A percentile compares a stretch with the other conserved stretches of the same genome.
These are phyloP conservation scores for Andrena flavipes DNA, from an alignment of 2,888 invertebrate genomes.

Conservation along the genomic window DNA sequence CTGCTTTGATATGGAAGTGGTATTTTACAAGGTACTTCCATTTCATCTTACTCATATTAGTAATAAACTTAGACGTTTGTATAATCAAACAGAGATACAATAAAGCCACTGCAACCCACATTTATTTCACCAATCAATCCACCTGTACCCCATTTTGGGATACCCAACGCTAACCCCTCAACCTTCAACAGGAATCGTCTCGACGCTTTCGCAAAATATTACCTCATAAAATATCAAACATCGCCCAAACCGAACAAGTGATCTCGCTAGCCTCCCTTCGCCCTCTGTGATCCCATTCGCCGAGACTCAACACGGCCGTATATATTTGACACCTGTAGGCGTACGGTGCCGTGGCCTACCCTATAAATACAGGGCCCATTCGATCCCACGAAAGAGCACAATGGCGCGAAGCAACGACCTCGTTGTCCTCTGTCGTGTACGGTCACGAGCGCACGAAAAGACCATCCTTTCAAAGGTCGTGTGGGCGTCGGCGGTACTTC, in stretches of 20 bases:
- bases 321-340: conserved; percentile 62
- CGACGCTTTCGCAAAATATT: too few species aligned
- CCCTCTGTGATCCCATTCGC: conserved; percentile 18
- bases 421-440: conserved; percentile 56
- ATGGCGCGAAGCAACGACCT: conserved; percentile 62
- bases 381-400: conserved; percentile 61
- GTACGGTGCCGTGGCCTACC: conserved; percentile 39
- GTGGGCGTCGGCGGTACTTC: conserved; percentile 65
- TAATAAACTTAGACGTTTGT: too few species aligned
- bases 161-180: too few species aligned
- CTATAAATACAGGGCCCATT: conserved; percentile 50
- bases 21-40: too few species aligned
- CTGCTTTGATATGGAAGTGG: too few species aligned
- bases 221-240: too few species aligned
- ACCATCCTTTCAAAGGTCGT: conserved; percentile 69
- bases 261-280: neutral
- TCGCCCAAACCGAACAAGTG: neutral
- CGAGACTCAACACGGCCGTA: conserved; percentile 26
- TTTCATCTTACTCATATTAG: too few species aligned
- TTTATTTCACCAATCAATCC: too few species aligned
- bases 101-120: too few species aligned
- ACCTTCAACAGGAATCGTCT: too few species aligned
- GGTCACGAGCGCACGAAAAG: conserved; percentile 57
- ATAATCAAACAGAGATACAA: too few species aligned
- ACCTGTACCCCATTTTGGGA: too few species aligned